Evolutionary conservation across 2,113 vertebrate genomes (phyloP), one percentile per base, ranked within the genome.

Genomic region (Ceyx margarethae): DNA sequence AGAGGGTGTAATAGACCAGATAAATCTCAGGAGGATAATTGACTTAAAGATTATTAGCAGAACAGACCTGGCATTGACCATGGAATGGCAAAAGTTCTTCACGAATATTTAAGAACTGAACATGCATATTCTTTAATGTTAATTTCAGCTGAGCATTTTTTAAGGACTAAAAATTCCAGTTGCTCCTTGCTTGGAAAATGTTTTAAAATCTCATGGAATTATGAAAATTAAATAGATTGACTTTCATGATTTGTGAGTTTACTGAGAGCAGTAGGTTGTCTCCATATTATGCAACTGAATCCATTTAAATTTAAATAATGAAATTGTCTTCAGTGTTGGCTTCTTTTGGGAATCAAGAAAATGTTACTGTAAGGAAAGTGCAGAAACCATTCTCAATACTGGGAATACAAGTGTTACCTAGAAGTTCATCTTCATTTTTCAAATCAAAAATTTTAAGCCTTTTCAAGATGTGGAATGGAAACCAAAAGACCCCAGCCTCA

Each of bases 21-120:
- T 22, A 87, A 89, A 29, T 87, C 78, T 79, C 78, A 50, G 37
- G 85, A 51, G 40, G n/a, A 62, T 61, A 89, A 92, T 50, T 82
- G 62, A 33, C 28, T 80, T 85, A 46, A 91, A 93, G 85, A 87
- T 89, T 82, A 87, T 61, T 86, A 89, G 62, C 61, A 90, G 91
- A 90, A 75, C 3, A 5, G 56, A 68, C 42, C 12, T 82, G 33
- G 33, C 64, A 61, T 54, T 90, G 83, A 86, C 69, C 42, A 43
- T 91, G 67, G 93, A 91, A 89, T 66, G 19, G 37, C 50, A 91
- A 53, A 14, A 89, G 15, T 35, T 80, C 37, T 64, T 87, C 35
- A 89, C 87, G 78, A 92, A 86, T 83, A 83, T 9, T 71, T 90
- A 88, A 89, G 23, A 81, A 68, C 22, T 73, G 29, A 61, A 53